These are phyloP conservation scores for Xylophagus ater DNA, from an alignment of 2,888 invertebrate genomes.

Conservation along the genomic window DNA sequence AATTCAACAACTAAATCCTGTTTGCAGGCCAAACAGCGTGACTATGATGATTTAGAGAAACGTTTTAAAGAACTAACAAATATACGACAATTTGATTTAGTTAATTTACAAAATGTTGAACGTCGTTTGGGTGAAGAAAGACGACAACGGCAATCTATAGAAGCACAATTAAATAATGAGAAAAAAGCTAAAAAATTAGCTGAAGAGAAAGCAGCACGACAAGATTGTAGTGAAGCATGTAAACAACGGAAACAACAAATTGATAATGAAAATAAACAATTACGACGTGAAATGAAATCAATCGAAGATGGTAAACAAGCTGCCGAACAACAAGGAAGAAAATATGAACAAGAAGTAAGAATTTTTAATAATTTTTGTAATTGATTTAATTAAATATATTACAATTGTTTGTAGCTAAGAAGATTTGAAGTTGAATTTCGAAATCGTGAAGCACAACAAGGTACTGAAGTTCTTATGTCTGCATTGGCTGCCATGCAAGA, in stretches of 20 bases:
- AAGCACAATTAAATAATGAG: slow-evolving; percentile 61
- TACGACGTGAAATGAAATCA: slow-evolving; percentile 52
- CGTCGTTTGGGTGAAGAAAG: slow-evolving; percentile 72
- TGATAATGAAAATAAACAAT: slow-evolving; percentile 55
- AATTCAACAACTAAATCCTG: slow-evolving; percentile 62
- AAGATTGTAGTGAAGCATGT: slow-evolving; percentile 58
- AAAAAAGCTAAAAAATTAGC: slow-evolving; percentile 54
- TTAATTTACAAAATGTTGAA: slow-evolving; percentile 63
- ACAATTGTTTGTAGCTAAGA: slow-evolving; percentile 26
- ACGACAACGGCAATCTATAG: slow-evolving; percentile 59
- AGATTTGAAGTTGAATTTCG: slow-evolving; percentile 36
- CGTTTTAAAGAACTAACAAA: slow-evolving; percentile 64
- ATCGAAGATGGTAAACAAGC: slow-evolving; percentile 52
- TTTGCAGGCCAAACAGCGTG: slow-evolving; percentile 57
- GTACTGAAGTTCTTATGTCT: slow-evolving; percentile 65
- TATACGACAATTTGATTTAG: slow-evolving; percentile 66
- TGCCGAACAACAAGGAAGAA: slow-evolving; percentile 35
- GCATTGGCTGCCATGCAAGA: slow-evolving; percentile 77
- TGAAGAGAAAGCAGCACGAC: slow-evolving; percentile 40
- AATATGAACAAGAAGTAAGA: slow-evolving; percentile 37
- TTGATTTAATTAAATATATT: neutral
- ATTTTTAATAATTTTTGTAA: neutral
- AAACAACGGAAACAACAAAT: slow-evolving; percentile 53
- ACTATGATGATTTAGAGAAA: slow-evolving; percentile 78
- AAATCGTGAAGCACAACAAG: slow-evolving; percentile 38